A percentile compares a stretch with the other conserved stretches of the same genome.
phyloP scores from a whole-genome alignment of 2,888 invertebrate genomes.

The Catocala nupta region DNA sequence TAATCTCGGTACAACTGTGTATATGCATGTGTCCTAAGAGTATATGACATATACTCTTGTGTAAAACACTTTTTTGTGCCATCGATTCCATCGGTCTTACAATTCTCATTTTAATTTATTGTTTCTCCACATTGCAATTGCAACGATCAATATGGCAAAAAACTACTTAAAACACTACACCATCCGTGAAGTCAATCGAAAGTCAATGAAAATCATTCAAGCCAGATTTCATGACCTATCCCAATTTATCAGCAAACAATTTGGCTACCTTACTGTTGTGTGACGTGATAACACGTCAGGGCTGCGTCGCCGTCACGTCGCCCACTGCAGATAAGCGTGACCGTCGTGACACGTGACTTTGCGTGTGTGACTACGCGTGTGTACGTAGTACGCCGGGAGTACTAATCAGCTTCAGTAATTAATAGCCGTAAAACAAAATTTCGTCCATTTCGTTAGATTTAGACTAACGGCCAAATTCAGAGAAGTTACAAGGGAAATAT shows the following conservation, averaged over 20 bases:
- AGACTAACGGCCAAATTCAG: accelerated
- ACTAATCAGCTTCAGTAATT: slow-evolving; percentile 35
- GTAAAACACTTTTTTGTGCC: too few species aligned
- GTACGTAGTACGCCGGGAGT: neutral
- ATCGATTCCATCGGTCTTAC: too few species aligned
- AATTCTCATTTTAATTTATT: too few species aligned
- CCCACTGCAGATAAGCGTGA: slow-evolving; percentile 19
- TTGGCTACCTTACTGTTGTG: slow-evolving; percentile 1
- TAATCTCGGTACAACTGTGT: too few species aligned
- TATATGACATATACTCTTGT: too few species aligned
- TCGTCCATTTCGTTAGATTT: slow-evolving; percentile 7
- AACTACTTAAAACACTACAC: too few species aligned
- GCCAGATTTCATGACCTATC: neutral
- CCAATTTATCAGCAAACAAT: slow-evolving; percentile 1
- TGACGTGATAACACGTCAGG: neutral
- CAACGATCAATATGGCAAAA: too few species aligned
- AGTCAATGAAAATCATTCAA: too few species aligned
- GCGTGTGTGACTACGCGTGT: neutral
- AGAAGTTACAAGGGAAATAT: too few species aligned
- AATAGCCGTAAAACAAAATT: slow-evolving; percentile 31
- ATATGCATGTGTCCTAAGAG: too few species aligned
- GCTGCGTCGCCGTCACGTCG: slow-evolving; percentile 6
- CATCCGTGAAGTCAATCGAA: too few species aligned
- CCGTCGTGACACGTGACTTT: slow-evolving; percentile 10
- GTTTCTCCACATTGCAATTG: too few species aligned